Percentiles rank a stretch among this genome's conserved stretches.
Conservation (phyloP, 2,888 invertebrate species). For the Ornithoptera priamus region DNA sequence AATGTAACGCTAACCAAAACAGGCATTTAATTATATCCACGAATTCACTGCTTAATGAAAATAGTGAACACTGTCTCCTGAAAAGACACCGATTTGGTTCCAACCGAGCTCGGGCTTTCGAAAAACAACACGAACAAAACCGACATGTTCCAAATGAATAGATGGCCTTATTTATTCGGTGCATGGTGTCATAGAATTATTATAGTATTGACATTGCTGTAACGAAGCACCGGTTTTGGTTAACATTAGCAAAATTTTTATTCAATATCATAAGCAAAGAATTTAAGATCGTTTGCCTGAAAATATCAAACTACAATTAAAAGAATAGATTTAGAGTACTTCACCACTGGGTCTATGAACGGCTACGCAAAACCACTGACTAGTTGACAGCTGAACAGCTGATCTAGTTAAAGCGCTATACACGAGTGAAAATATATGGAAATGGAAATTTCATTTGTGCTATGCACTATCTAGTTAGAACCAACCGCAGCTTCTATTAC, state of each 20-base stretch:
- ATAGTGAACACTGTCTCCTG: too few relatives aligned
- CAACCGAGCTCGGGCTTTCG: too few relatives aligned
- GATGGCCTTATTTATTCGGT: neutral
- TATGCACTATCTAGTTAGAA: neutral
- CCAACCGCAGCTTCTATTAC: too few relatives aligned
- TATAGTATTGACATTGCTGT: neutral
- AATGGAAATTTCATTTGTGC: conserved; percentile 18
- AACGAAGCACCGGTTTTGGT: conserved; percentile 43
- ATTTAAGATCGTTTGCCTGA: conserved; percentile 17
- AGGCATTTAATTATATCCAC: conserved; percentile 35
- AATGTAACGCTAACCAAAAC: conserved; percentile 53
- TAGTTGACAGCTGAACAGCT: conserved; percentile 48
- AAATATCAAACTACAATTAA: conserved; percentile 22
- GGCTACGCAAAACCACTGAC: conserved; percentile 64
- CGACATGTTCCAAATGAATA: too few relatives aligned
- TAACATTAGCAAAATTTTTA: conserved; percentile 49
- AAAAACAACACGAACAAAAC: too few relatives aligned
- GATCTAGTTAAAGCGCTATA: conserved; percentile 10
- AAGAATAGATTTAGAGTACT: conserved; percentile 55
- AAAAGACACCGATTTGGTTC: too few relatives aligned
- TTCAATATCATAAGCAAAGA: conserved; percentile 51
- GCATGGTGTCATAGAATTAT: neutral
- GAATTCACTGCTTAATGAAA: too few relatives aligned
- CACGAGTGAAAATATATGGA: conserved; percentile 14
- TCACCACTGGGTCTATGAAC: conserved; percentile 49